Percentiles rank a stretch among this genome's conserved stretches.
Evolutionary conservation across 2,113 vertebrate genomes (phyloP).

Genomic region (Xiphorhynchus elegans): DNA sequence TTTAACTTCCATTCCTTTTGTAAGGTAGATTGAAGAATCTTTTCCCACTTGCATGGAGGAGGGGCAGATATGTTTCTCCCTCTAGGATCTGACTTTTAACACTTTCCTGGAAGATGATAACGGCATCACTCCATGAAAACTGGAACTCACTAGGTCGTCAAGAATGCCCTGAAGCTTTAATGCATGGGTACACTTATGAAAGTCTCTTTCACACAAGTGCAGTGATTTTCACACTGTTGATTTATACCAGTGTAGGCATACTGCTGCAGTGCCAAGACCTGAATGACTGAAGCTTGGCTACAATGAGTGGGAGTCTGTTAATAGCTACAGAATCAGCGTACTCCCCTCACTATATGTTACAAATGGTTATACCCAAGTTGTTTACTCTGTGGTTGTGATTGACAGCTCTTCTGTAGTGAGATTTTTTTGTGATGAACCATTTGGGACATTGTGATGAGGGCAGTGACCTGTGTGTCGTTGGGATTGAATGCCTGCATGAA

Average conservation of each 20-base stretch:
- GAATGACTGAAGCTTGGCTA: slow-evolving; percentile 18
- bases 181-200: background rate
- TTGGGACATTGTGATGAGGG: background rate
- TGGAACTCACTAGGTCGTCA: background rate
- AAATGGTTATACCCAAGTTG: background rate
- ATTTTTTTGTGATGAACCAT: background rate
- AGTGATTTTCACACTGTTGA: background rate
- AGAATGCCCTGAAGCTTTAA: background rate
- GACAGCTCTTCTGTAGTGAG: background rate
- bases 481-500: background rate
- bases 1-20: background rate
- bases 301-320: background rate
- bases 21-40: background rate
- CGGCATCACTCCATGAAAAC: background rate
- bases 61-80: background rate
- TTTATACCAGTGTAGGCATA: background rate
- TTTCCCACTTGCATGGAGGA: background rate
- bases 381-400: background rate
- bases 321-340: background rate
- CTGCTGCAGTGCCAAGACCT: background rate
- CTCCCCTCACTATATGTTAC: background rate
- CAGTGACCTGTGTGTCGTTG: background rate
- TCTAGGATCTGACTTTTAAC: background rate
- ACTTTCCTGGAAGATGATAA: background rate
- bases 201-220: background rate